Percentiles rank a stretch among this genome's conserved stretches.
Evolutionary conservation across 1,140 invertebrate species (phyloP).

Genomic region (Bombus impatiens): DNA sequence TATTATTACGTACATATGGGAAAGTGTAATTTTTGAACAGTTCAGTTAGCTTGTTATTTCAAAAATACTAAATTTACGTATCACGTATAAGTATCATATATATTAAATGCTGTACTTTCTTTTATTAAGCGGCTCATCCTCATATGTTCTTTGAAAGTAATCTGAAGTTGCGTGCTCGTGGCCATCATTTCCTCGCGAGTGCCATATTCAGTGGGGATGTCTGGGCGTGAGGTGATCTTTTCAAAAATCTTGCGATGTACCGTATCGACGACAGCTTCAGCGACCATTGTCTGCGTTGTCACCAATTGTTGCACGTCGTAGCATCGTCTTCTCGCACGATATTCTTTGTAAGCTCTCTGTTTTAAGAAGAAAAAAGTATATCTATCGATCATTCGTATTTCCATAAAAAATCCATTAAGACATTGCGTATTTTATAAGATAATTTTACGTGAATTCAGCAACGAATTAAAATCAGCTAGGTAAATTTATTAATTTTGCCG

Average conservation of each 20-base stretch:
- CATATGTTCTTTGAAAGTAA: slow-evolving; percentile 62
- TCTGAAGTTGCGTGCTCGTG: slow-evolving; percentile 54
- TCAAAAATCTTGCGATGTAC: slow-evolving; percentile 64
- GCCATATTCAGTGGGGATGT: slow-evolving; percentile 64
- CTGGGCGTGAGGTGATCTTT: slow-evolving; percentile 45
- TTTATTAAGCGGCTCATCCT: slow-evolving; percentile 30
- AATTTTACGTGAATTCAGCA: too few relatives aligned
- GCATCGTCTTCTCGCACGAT: slow-evolving; percentile 50
- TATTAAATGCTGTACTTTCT: slow-evolving; percentile 16
- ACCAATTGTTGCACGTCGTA: slow-evolving; percentile 27
- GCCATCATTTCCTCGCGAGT: slow-evolving; percentile 48
- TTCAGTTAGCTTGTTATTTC: neutral
- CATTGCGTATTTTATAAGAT: too few relatives aligned
- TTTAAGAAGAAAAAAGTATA: neutral
- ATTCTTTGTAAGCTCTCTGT: slow-evolving; percentile 62
- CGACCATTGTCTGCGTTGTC: slow-evolving; percentile 50
- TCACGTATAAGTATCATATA: too few relatives aligned
- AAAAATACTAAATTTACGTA: neutral
- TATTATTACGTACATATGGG: too few relatives aligned
- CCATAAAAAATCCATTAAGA: too few relatives aligned
- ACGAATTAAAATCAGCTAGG: too few relatives aligned
- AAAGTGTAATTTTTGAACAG: neutral
- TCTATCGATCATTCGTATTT: too few relatives aligned
- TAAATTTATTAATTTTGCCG: too few relatives aligned
- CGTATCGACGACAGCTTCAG: slow-evolving; percentile 61